phyloP scores from a whole-genome alignment of 2,797 vertebrate genomes.

The Natrix natrix region DNA sequence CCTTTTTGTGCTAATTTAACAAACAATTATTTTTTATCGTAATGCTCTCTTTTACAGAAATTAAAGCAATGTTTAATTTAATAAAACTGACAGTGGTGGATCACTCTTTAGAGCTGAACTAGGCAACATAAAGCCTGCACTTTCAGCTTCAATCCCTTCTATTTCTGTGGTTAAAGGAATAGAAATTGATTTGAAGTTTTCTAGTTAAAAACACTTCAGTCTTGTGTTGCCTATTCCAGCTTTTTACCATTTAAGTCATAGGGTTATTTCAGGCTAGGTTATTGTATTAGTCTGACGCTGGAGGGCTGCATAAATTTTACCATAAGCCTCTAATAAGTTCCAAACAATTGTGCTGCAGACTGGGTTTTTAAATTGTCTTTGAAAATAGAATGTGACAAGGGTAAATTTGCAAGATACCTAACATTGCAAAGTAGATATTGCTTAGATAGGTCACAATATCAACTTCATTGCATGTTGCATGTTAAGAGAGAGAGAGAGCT shows the following conservation, averaged over 20 bases:
- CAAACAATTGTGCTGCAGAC: constrained; percentile 18
- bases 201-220: background rate
- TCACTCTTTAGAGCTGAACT: background rate
- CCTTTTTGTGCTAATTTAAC: constrained; percentile 72
- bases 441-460: constrained; percentile 70
- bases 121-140: background rate
- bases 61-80: constrained; percentile 49
- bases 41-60: constrained; percentile 56
- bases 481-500: constrained; percentile 81
- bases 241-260: constrained; percentile 38
- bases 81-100: constrained; percentile 52
- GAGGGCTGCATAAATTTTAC: constrained; percentile 37
- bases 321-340: background rate
- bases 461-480: constrained; percentile 91
- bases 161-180: background rate
- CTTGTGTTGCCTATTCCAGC: background rate
- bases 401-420: constrained; percentile 65
- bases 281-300: constrained; percentile 46
- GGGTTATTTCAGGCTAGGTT: constrained; percentile 37
- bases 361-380: constrained; percentile 57
- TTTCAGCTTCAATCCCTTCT: background rate
- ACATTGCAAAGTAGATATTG: constrained; percentile 61
- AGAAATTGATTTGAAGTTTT: constrained; percentile 4
- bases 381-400: constrained; percentile 62
- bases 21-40: constrained; percentile 69